Percentiles rank a stretch among this genome's conserved stretches.
These are phyloP conservation scores for Drusus annulatus DNA, from an alignment of 1,140 invertebrate species.

Conservation along the genomic window DNA sequence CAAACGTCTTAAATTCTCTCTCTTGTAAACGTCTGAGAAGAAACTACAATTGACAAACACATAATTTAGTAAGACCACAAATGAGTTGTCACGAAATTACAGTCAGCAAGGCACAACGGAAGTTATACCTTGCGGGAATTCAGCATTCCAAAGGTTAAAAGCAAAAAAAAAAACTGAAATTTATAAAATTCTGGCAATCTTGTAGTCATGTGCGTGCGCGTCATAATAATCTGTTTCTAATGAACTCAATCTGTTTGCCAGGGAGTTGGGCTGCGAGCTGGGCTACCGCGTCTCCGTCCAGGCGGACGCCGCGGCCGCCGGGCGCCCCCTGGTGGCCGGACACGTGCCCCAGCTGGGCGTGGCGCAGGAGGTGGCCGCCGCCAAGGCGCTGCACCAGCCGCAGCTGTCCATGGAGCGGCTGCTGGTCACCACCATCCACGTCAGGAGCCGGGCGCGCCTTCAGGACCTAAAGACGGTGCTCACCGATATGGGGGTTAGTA, in stretches of 20 bases:
- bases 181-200: too few species aligned
- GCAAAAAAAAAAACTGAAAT: too few species aligned
- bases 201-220: too few species aligned
- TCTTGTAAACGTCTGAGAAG: too few species aligned
- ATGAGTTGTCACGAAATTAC: too few species aligned
- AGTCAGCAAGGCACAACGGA: too few species aligned
- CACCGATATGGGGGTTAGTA: slow-evolving; percentile 67
- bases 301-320: slow-evolving; percentile 87
- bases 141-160: too few species aligned
- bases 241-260: slow-evolving; percentile 55
- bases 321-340: slow-evolving; percentile 86
- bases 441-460: slow-evolving; percentile 87
- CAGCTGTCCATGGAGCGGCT: slow-evolving; percentile 94
- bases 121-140: too few species aligned
- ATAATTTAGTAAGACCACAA: too few species aligned
- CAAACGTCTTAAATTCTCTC: too few species aligned
- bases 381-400: slow-evolving; percentile 83
- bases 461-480: slow-evolving; percentile 83
- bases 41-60: too few species aligned
- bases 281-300: slow-evolving; percentile 92
- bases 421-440: slow-evolving; percentile 97
- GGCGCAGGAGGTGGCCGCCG: slow-evolving; percentile 84
- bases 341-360: slow-evolving; percentile 89
- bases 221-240: too few species aligned
- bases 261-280: slow-evolving; percentile 86